Evolutionary conservation across 2,797 vertebrate species (phyloP).

Genomic region (Salmo trutta): DNA sequence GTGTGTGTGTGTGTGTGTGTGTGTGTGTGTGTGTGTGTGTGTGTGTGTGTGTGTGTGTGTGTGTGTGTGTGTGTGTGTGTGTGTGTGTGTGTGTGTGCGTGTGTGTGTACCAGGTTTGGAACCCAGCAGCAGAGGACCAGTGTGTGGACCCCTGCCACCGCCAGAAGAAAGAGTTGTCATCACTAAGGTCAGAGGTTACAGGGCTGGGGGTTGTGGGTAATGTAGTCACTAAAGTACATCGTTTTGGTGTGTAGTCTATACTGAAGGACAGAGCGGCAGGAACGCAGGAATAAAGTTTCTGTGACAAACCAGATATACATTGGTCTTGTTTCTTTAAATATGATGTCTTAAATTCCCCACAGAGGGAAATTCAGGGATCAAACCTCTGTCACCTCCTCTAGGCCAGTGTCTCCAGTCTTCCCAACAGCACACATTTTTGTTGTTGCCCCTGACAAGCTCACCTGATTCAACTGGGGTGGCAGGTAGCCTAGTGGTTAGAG

Average conservation of each 20-base stretch:
- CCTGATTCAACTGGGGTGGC: too few relatives aligned
- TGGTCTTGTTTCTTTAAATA: background rate
- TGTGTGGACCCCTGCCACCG: slow-evolving; percentile 88
- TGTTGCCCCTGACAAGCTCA: too few relatives aligned
- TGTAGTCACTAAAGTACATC: background rate
- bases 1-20: too few relatives aligned
- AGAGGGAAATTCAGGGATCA: too few relatives aligned
- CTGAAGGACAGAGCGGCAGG: slow-evolving; percentile 68
- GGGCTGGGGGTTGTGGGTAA: background rate
- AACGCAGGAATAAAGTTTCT: background rate
- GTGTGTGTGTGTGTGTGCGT: too few relatives aligned
- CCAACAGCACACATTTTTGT: too few relatives aligned
- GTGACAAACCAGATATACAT: background rate
- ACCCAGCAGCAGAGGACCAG: slow-evolving; percentile 89
- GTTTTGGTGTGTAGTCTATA: slow-evolving; percentile 77
- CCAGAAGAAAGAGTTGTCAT: slow-evolving; percentile 84
- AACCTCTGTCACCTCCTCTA: too few relatives aligned
- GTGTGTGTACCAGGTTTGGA: slow-evolving; percentile 81
- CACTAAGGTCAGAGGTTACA: slow-evolving; percentile 80
- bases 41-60: too few relatives aligned
- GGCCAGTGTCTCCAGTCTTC: too few relatives aligned
- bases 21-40: too few relatives aligned
- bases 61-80: too few relatives aligned
- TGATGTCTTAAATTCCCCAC: background rate
- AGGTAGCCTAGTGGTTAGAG: too few relatives aligned